Evolutionary conservation across 1,140 invertebrate genomes (phyloP), one percentile per base, ranked within the genome.

Genomic region (Melipona quadrifasciata): DNA sequence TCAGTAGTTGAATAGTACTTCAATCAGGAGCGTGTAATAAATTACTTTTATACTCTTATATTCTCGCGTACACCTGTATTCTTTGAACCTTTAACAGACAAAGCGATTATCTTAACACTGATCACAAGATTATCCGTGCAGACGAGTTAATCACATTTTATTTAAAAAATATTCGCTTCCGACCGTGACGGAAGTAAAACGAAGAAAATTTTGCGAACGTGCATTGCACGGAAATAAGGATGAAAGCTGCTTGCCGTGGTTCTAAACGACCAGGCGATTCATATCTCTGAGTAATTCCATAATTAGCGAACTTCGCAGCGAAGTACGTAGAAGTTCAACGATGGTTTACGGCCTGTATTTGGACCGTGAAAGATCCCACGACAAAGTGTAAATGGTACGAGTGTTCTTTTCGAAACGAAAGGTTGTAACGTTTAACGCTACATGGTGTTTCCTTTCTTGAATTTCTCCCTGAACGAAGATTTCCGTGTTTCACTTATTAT

Each of bases 221-320:
- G 39, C n/a, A n/a, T 14, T 10, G 39, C 58, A 51, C 24, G 24
- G 4, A 61, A 57, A 81, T 55, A 57, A 74, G 70, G 70, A 57
- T 81, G 80, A 81, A 81, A 81, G 80, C 71, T 12, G 4, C 39
- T 31, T 61, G n/a, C 39, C 39, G 39, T 47, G 39, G 39, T 47
- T 47, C 58, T 61, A 61, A 24, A 61, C n/a, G 58, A n/a, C 58
- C n/a, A 61, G 24, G 51, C 27, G 64, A 80, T 55, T 57, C 51
- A 31, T n/a, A 70, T 70, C 77, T 55, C 17, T 24, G 77, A 70
- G 57, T 70, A 70, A 70, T 80, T 67, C 67, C 47, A n/a, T 55
- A 21, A 71, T 80, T 27, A 68, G 61, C 75, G 39, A 27, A 58
- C 31, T 71, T 80, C 39, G 39, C 71, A n/a, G 27, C 24, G 34